phyloP scores from a whole-genome alignment of 2,888 invertebrate species.

The Ophonus ardosiacus region DNA sequence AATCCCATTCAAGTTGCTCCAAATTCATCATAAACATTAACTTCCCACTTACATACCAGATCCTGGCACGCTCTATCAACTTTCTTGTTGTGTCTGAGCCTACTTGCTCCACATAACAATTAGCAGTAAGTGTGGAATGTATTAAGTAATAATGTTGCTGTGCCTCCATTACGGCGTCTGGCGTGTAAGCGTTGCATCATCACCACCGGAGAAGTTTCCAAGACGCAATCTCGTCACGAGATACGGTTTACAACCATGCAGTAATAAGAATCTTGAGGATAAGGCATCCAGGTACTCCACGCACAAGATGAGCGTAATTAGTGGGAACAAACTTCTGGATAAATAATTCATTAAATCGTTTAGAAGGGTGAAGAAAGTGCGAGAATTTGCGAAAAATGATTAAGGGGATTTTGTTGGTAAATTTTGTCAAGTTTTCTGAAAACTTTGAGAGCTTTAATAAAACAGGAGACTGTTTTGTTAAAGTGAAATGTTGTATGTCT shows the following conservation, averaged over 20 bases:
- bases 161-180: slow-evolving; percentile 48
- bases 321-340: not conserved
- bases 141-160: slow-evolving; percentile 69
- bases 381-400: not conserved
- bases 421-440: not conserved
- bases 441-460: not conserved
- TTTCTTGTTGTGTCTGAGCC: slow-evolving; percentile 5
- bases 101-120: slow-evolving; percentile 67
- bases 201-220: not conserved
- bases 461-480: not conserved
- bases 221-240: slow-evolving; percentile 31
- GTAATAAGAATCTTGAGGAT: slow-evolving; percentile 32
- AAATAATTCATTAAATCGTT: slow-evolving; percentile 21
- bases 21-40: slow-evolving; percentile 44
- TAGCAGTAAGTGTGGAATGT: slow-evolving; percentile 69
- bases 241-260: slow-evolving; percentile 19
- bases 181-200: slow-evolving; percentile 40
- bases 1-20: slow-evolving; percentile 11
- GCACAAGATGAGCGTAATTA: slow-evolving; percentile 22
- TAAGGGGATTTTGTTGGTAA: not conserved
- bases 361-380: not conserved
- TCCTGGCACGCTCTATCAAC: slow-evolving; percentile 12
- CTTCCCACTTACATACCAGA: slow-evolving; percentile 12
- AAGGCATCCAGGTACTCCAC: slow-evolving; percentile 24
- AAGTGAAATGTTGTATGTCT: not conserved